Evolutionary conservation across 2,113 vertebrate genomes (phyloP).

Genomic region (Manacus vitellinus): DNA sequence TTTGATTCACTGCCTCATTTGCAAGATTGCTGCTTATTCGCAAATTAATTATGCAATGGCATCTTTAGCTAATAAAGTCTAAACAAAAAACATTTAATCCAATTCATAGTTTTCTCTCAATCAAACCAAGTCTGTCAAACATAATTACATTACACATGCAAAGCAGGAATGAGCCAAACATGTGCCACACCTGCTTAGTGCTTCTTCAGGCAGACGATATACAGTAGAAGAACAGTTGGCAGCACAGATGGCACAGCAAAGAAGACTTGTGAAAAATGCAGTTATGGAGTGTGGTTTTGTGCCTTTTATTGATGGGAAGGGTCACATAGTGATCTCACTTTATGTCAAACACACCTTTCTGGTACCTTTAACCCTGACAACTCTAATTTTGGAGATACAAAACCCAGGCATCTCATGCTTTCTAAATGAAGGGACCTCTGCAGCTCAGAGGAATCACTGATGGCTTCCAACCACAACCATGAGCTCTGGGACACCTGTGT

Average conservation of each 20-base stretch:
- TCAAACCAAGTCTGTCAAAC: conserved; percentile 75
- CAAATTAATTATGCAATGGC: conserved; percentile 76
- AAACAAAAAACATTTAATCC: conserved; percentile 80
- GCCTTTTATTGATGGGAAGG: conserved; percentile 26
- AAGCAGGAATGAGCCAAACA: conserved; percentile 73
- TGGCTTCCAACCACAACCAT: neutral
- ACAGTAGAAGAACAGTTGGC: conserved; percentile 72
- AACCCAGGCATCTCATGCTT: neutral
- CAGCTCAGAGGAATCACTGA: neutral
- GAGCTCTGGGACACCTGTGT: neutral
- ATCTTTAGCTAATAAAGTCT: conserved; percentile 78
- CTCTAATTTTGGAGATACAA: neutral
- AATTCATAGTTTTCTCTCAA: conserved; percentile 69
- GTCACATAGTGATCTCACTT: neutral
- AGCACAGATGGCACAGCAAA: conserved; percentile 74
- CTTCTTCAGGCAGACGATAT: conserved; percentile 58
- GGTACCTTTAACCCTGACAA: conserved; percentile 15
- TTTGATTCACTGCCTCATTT: conserved; percentile 64
- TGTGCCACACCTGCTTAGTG: conserved; percentile 75
- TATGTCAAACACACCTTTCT: conserved; percentile 22
- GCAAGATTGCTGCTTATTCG: conserved; percentile 72
- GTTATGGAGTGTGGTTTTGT: conserved; percentile 13
- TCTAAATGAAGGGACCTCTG: neutral
- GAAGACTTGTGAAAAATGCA: conserved; percentile 50
- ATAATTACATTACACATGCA: conserved; percentile 76